These are phyloP conservation scores for Basileuterus tristriatus DNA, from an alignment of 2,797 vertebrate species.

Conservation along the genomic window DNA sequence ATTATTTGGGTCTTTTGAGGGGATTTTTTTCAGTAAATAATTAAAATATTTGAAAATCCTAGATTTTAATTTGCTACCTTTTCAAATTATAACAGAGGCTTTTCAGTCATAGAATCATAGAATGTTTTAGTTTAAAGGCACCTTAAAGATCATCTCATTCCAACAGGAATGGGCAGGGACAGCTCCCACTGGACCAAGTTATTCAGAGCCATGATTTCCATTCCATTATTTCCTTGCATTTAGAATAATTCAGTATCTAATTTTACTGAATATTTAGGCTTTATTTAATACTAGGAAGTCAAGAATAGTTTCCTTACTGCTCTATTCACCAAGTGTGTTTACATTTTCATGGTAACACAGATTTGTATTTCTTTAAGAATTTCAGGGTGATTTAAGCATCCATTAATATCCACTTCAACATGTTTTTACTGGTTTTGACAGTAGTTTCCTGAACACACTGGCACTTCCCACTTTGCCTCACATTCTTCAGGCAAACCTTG, in stretches of 20 bases:
- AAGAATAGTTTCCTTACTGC: background rate
- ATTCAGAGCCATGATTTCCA: background rate
- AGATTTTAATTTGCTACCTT: background rate
- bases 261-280: background rate
- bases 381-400: slow-evolving; percentile 30
- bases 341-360: background rate
- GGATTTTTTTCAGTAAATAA: background rate
- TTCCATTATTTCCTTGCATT: background rate
- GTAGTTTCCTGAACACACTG: slow-evolving; percentile 18
- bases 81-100: background rate
- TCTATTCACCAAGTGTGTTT: background rate
- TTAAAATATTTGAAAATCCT: background rate
- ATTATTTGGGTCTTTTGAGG: background rate
- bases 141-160: background rate
- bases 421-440: slow-evolving; percentile 22
- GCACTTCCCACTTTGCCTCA: background rate
- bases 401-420: background rate
- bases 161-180: background rate
- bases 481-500: background rate
- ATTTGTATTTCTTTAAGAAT: background rate
- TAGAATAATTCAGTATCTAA: background rate
- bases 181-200: background rate
- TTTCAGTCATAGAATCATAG: background rate
- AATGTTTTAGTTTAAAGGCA: background rate
- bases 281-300: background rate